Evolutionary conservation across 2,113 vertebrate species (phyloP), one percentile per base, ranked within the genome.

Genomic region (Speoplatyrhinus poulsoni): DNA sequence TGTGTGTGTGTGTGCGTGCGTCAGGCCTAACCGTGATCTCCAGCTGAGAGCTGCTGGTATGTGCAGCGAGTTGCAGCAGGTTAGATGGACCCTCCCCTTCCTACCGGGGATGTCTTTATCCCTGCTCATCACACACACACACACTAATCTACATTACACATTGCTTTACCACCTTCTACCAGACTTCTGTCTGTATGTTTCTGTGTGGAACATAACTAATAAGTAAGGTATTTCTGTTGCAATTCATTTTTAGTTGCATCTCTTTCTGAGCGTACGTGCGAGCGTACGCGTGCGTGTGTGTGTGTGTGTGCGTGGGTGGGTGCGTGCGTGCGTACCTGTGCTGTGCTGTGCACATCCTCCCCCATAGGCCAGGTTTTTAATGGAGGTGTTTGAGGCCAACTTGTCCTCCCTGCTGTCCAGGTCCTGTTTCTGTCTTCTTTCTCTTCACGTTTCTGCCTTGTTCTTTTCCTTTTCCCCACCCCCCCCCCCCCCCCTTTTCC

Each of bases 391-490:
- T 54, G 65, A 75, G 78, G 73, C 73, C 32, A 61, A 7, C 46
- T 57, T 61, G 60, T 0, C 1, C 74, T 76, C 74, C 63, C 47
- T 74, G 36, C 80, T 81, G 76, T 80, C 76, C 64, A 76, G 74
- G 75, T 74, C 71, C 62, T 66, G 65, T 80, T 46, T 78, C 75
- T 62, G 50, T 80, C 0, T 83, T 75, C 85, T 72, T 74, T 76
- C 95, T 93, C 93, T 94, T 92, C 89, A 90, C 89, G 87, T 90
- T 93, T 91, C 92, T 87, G 82, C 88, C 81, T 82, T 93, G 87
- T 72, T 57, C 56, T 59, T 73, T 71, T 57, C 69, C 61, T 75
- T 63, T 80, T 93, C 93, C 65, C 0, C 91, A 92, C 72, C 86
- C 77, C 92, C 72, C 65, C 0, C 91, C 92, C 72, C 86, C 77